Evolutionary conservation across 2,888 invertebrate genomes (phyloP).

Genomic region (Drosophila mimica): DNA sequence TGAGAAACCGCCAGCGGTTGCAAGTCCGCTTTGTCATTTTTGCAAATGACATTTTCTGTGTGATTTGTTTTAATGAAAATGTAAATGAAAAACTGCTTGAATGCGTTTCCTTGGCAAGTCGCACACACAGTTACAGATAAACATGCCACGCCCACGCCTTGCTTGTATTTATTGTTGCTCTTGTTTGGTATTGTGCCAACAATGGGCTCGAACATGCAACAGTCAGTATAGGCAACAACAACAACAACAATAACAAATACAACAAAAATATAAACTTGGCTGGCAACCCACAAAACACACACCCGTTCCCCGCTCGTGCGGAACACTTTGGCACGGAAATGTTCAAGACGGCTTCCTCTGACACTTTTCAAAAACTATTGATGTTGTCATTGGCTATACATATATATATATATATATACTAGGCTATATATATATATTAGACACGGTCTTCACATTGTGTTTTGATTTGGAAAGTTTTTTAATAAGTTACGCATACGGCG

Average conservation of each 20-base stretch:
- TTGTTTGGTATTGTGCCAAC: conserved; percentile 52
- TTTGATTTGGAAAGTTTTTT: conserved; percentile 74
- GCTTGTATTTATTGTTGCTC: conserved; percentile 38
- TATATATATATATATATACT: conserved; percentile 6
- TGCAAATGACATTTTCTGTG: conserved; percentile 77
- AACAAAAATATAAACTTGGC: conserved; percentile 49
- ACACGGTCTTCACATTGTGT: conserved; percentile 50
- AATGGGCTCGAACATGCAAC: conserved; percentile 64
- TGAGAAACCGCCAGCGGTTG: conserved; percentile 55
- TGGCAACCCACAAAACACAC: conserved; percentile 30
- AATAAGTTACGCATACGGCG: conserved; percentile 67
- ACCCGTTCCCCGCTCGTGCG: conserved; percentile 6
- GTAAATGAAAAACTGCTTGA: conserved; percentile 73
- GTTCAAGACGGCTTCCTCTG: conserved; percentile 74
- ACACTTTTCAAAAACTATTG: conserved; percentile 78
- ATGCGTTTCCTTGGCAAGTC: conserved; percentile 76
- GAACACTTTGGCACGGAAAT: conserved; percentile 74
- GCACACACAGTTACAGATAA: conserved; percentile 45
- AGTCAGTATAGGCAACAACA: conserved; percentile 47
- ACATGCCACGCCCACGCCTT: conserved; percentile 64
- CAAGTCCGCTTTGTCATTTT: conserved; percentile 59
- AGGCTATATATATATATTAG: conserved; percentile 5
- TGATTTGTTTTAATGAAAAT: conserved; percentile 76
- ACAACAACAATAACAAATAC: not conserved
- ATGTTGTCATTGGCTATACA: conserved; percentile 70